A percentile compares a stretch with the other conserved stretches of the same genome.
These are phyloP conservation scores for Drosophila pruinosa DNA, from an alignment of 1,140 invertebrate genomes.

Conservation along the genomic window DNA sequence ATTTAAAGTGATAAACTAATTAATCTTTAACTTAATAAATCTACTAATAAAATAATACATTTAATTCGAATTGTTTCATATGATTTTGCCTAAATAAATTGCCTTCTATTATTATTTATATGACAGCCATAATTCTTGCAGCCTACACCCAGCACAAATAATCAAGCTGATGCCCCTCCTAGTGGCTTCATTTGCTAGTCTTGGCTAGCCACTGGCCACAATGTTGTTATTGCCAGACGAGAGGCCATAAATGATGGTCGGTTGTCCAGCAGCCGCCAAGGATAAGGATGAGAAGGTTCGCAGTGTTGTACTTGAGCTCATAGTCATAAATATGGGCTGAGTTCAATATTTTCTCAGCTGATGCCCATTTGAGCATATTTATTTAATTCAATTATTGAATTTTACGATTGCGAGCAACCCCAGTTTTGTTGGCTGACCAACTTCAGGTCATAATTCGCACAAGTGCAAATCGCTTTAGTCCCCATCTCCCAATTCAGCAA, in stretches of 20 bases:
- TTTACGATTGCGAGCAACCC: conserved; percentile 67
- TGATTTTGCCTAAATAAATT: too few relatives aligned
- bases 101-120: too few relatives aligned
- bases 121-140: not conserved
- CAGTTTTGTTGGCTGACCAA: conserved; percentile 23
- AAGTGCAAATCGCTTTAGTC: conserved; percentile 70
- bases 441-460: conserved; percentile 72
- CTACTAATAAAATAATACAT: too few relatives aligned
- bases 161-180: not conserved
- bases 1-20: too few relatives aligned
- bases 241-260: conserved; percentile 11
- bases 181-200: not conserved
- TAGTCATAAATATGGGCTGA: conserved; percentile 49
- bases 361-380: conserved; percentile 60
- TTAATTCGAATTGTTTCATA: too few relatives aligned
- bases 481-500: not conserved
- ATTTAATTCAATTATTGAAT: conserved; percentile 82
- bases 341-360: conserved; percentile 75
- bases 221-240: not conserved
- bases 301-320: conserved; percentile 28
- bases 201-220: not conserved
- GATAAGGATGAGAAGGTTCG: conserved; percentile 27
- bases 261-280: too few relatives aligned
- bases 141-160: not conserved
- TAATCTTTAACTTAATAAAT: too few relatives aligned